Evolutionary conservation across 2,113 vertebrate species (phyloP), one percentile per base, ranked within the genome.

Genomic region (Platysternon megacephalum): DNA sequence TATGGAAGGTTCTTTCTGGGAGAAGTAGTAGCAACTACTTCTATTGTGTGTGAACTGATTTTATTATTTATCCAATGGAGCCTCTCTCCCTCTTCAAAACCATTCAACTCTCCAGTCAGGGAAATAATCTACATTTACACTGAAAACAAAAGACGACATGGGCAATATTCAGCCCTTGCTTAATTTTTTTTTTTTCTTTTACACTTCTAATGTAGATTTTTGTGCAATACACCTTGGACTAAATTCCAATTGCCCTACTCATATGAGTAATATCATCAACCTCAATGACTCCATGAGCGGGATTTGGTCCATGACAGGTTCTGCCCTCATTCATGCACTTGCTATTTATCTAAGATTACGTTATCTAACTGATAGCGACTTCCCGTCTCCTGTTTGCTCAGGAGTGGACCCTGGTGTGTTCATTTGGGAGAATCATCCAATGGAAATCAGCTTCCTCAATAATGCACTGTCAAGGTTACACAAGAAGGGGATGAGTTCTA

Each of bases 351-450:
- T 91, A 87, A 86, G 81, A 94, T 72, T 72, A 3, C 39, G 12
- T 84, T 91, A 95, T 46, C 91, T 44, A 82, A 91, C n/a, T 0
- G 5, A 94, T 1, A 93, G 28, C 0, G 0, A 89, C 76, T 84
- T 95, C 86, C 89, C 90, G 61, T 72, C 76, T 96, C 35, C 17
- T 94, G 3, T 44, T 44, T 46, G 85, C 55, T 84, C 88, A 81
- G 85, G 42, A 51, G 11, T 61, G 72, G 42, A 84, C 58, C 65
- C 93, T 95, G 65, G 76, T 49, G 68, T 42, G 51, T 84, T 79
- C 88, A 93, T 22, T 46, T 1, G n/a, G 10, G 29, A 90, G 12
- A 76, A 19, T 26, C 55, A 93, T 82, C 4, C 93, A 81, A 49
- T 13, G 29, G 78, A 65, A 94, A 93, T 35, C 65, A 85, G 19